These are phyloP conservation scores for Ceriagrion tenellum DNA, from an alignment of 2,888 invertebrate genomes.

Conservation along the genomic window DNA sequence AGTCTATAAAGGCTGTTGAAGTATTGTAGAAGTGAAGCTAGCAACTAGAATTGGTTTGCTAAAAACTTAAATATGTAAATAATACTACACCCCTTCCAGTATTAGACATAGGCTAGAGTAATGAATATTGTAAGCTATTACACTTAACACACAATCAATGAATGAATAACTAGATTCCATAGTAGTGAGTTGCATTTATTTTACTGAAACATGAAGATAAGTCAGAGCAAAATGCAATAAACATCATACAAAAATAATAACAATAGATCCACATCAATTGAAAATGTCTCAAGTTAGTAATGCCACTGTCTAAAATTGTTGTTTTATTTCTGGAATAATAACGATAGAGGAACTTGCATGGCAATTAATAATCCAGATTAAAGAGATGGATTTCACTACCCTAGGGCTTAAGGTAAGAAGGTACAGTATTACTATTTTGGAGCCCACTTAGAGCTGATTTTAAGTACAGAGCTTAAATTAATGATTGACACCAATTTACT, in stretches of 20 bases:
- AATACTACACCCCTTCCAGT: too few species aligned
- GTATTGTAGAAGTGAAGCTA: too few species aligned
- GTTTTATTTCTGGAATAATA: background rate
- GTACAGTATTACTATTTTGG: too few species aligned
- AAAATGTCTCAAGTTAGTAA: background rate
- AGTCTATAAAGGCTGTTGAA: too few species aligned
- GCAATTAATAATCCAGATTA: background rate
- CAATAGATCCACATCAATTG: constrained; percentile 30
- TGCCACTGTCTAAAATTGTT: background rate
- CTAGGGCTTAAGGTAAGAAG: background rate
- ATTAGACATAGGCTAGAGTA: too few species aligned
- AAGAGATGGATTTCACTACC: background rate
- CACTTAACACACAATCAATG: too few species aligned
- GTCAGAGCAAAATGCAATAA: constrained; percentile 36
- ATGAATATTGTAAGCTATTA: too few species aligned
- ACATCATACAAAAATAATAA: constrained; percentile 61
- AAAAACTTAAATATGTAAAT: too few species aligned
- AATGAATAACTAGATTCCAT: too few species aligned
- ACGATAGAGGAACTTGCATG: background rate
- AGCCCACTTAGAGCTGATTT: background rate
- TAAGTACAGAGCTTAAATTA: background rate
- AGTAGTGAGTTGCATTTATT: constrained; percentile 3
- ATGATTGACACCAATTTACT: background rate
- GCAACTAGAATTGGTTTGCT: too few species aligned
- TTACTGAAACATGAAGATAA: constrained; percentile 12